A percentile compares a stretch with the other conserved stretches of the same genome.
Evolutionary conservation across 2,797 vertebrate species (phyloP).

Genomic region (Rhynchonycteris naso): DNA sequence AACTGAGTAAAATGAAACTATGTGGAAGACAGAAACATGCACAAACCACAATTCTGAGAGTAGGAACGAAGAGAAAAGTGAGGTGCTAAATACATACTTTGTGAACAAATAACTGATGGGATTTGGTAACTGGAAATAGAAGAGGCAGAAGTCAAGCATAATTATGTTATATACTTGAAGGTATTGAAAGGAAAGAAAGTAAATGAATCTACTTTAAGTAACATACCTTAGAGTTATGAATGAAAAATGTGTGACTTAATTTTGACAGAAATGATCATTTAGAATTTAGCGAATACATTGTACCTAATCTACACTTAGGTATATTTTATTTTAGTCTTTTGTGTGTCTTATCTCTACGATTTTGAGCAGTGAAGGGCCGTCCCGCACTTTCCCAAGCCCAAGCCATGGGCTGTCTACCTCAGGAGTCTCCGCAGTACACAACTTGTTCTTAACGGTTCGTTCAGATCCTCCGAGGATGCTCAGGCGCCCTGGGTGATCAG

Average conservation of each 20-base stretch:
- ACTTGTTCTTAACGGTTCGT: background rate
- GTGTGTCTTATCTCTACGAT: background rate
- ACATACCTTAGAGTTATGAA: conserved; percentile 13
- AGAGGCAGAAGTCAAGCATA: conserved; percentile 28
- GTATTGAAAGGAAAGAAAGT: conserved; percentile 5
- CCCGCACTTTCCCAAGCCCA: background rate
- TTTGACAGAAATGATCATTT: conserved; percentile 59
- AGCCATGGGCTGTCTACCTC: background rate
- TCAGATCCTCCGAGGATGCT: background rate
- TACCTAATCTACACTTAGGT: background rate
- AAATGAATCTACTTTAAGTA: background rate
- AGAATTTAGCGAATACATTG: conserved; percentile 34
- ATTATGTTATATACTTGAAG: conserved; percentile 36
- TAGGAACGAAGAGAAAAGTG: background rate
- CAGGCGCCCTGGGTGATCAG: background rate
- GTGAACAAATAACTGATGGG: background rate
- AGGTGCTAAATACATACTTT: background rate
- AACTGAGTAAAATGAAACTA: conserved; percentile 42
- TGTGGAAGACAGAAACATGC: conserved; percentile 34
- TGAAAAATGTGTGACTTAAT: conserved; percentile 45
- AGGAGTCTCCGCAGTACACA: background rate
- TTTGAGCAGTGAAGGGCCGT: background rate
- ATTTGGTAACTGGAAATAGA: conserved; percentile 40
- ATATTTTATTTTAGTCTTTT: conserved; percentile 42
- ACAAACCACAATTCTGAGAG: background rate